phyloP scores from a whole-genome alignment of 2,888 invertebrate genomes.

The Doris montereyensis region DNA sequence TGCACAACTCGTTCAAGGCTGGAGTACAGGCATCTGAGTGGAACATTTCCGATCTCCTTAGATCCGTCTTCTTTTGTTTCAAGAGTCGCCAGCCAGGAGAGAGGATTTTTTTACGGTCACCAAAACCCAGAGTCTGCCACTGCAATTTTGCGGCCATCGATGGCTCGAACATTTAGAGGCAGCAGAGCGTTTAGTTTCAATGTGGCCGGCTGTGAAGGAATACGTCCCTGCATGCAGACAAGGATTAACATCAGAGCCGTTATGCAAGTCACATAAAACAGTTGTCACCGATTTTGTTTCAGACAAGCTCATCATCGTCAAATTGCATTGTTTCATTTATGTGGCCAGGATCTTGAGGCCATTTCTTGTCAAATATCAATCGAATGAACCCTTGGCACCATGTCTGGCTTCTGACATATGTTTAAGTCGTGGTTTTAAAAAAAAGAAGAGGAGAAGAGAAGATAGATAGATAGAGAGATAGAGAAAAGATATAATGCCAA shows the following conservation, averaged over 20 bases:
- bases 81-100: background rate
- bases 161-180: background rate
- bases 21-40: background rate
- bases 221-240: background rate
- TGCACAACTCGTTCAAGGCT: background rate
- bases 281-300: background rate
- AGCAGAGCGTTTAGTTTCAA: background rate
- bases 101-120: background rate
- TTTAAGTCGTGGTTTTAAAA: too few species aligned
- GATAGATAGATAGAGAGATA: too few species aligned
- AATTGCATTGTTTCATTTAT: too few species aligned
- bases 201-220: too few species aligned
- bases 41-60: background rate
- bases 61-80: background rate
- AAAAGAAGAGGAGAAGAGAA: too few species aligned
- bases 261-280: background rate
- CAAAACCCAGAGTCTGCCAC: background rate
- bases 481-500: too few species aligned
- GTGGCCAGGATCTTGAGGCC: too few species aligned
- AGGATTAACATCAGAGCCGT: background rate
- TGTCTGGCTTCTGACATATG: background rate
- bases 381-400: background rate
- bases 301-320: too few species aligned
- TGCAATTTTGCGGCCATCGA: background rate
- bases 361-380: background rate